Percentiles rank a stretch among this genome's conserved stretches.
These are phyloP conservation scores for Galeopsomyia nigrocyanea DNA, from an alignment of 2,888 invertebrate genomes.

Conservation along the genomic window DNA sequence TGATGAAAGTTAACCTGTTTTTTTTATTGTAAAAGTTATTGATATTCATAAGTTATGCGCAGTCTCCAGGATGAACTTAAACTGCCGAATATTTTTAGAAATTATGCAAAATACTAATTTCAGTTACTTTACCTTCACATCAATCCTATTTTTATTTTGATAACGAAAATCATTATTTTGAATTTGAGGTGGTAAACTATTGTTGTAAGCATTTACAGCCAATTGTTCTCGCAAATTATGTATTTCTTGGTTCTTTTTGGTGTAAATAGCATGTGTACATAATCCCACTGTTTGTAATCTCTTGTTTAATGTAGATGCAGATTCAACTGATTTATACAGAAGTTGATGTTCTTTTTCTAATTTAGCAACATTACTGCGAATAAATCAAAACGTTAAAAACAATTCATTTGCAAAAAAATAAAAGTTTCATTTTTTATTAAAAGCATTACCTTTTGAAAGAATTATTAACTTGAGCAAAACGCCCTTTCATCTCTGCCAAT, in stretches of 20 bases:
- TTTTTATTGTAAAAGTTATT: slow-evolving; percentile 1
- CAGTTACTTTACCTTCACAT: slow-evolving; percentile 25
- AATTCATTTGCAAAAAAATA: not conserved
- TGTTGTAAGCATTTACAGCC: slow-evolving; percentile 12
- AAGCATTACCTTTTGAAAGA: slow-evolving; percentile 40
- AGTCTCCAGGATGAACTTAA: not conserved
- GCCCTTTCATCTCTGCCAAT: slow-evolving; percentile 43
- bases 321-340: slow-evolving; percentile 54
- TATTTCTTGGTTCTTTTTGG: slow-evolving; percentile 53
- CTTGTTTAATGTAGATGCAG: slow-evolving; percentile 54
- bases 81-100: slow-evolving; percentile 8
- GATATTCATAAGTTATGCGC: slow-evolving; percentile 2
- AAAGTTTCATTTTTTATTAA: not conserved
- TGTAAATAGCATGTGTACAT: slow-evolving; percentile 53
- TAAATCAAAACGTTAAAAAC: not conserved
- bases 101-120: not conserved
- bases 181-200: not conserved
- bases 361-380: slow-evolving; percentile 57
- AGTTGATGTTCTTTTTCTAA: slow-evolving; percentile 59
- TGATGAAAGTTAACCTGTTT: not conserved
- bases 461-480: slow-evolving; percentile 32
- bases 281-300: slow-evolving; percentile 58
- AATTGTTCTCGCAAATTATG: slow-evolving; percentile 51
- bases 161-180: not conserved
- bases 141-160: not conserved